phyloP scores from a whole-genome alignment of 2,113 vertebrate genomes.

The Alces alces region DNA sequence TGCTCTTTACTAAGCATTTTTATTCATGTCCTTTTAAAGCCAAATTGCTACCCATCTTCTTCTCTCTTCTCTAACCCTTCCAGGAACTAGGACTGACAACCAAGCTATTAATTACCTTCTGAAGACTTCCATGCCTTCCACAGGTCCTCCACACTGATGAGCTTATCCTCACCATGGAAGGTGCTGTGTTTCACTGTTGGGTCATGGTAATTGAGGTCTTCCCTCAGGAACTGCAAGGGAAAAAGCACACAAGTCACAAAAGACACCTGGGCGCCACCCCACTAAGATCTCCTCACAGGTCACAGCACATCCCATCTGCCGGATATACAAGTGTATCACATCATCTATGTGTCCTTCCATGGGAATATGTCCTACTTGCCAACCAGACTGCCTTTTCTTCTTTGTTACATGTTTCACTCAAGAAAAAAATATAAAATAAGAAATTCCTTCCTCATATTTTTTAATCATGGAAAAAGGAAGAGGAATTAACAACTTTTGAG shows the following conservation, averaged over 20 bases:
- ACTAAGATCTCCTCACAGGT: not conserved
- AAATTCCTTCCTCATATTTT: slow-evolving; percentile 3
- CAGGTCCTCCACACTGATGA: slow-evolving; percentile 97
- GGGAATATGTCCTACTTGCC: not conserved
- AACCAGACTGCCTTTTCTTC: not conserved
- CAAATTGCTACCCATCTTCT: not conserved
- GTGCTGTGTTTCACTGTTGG: slow-evolving; percentile 96
- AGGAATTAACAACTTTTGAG: not conserved
- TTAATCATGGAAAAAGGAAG: not conserved
- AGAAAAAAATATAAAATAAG: slow-evolving; percentile 1
- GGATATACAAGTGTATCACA: not conserved
- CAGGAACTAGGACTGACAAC: not conserved
- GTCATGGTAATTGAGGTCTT: slow-evolving; percentile 98
- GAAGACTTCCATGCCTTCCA: slow-evolving; percentile 97
- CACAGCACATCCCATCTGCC: not conserved
- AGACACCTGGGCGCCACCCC: not conserved
- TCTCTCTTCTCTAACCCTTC: slow-evolving; percentile 22
- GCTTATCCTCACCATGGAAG: slow-evolving; percentile 97
- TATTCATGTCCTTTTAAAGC: slow-evolving; percentile 15
- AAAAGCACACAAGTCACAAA: slow-evolving; percentile 59
- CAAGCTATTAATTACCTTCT: slow-evolving; percentile 84
- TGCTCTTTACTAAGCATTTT: slow-evolving; percentile 25
- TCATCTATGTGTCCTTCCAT: not conserved
- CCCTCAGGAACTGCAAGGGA: slow-evolving; percentile 91
- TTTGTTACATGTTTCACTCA: not conserved